Percentiles rank a stretch among this genome's conserved stretches.
phyloP scores from a whole-genome alignment of 2,113 vertebrate genomes.

The Grammomys dolichurus region DNA sequence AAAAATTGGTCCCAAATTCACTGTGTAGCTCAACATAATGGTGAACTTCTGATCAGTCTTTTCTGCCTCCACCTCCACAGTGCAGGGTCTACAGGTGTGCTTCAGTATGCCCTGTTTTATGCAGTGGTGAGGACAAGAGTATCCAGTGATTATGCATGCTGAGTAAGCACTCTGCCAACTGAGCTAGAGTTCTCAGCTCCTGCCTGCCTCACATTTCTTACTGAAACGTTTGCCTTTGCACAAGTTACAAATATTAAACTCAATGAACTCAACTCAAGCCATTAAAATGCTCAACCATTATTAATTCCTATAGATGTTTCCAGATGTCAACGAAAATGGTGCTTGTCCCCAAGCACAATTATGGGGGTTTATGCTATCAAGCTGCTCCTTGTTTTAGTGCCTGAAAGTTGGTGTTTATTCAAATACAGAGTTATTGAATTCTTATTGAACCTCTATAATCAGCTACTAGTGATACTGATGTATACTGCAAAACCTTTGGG shows the following conservation, averaged over 20 bases:
- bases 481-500: background rate
- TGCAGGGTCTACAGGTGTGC: background rate
- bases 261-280: background rate
- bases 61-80: background rate
- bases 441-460: background rate
- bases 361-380: background rate
- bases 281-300: background rate
- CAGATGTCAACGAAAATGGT: background rate
- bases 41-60: background rate
- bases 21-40: no score
- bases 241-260: constrained; percentile 14
- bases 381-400: background rate
- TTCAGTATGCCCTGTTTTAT: background rate
- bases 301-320: background rate
- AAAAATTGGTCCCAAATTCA: background rate
- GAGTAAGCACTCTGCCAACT: background rate
- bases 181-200: background rate
- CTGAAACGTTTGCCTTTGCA: background rate
- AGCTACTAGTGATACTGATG: background rate
- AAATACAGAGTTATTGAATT: background rate
- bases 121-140: background rate
- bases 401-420: constrained; percentile 28
- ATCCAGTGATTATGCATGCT: background rate
- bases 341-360: background rate
- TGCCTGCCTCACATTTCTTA: background rate